These are phyloP conservation scores for Drosophila oshimai DNA, from an alignment of 1,140 invertebrate genomes.

Conservation along the genomic window DNA sequence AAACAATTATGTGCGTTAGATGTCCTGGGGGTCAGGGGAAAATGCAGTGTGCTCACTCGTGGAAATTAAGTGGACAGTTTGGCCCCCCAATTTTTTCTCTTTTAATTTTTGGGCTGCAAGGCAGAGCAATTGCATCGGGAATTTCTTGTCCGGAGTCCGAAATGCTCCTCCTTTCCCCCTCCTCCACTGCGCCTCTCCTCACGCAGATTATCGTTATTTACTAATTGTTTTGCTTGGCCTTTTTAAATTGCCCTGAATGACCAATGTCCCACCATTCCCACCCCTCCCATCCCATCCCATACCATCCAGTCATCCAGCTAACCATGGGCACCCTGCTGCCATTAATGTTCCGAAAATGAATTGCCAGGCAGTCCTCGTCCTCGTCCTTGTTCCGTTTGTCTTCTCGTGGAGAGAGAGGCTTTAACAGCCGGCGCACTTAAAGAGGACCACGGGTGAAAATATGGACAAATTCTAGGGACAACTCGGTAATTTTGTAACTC, in stretches of 20 bases:
- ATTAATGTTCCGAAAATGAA: conserved; percentile 58
- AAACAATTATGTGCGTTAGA: conserved; percentile 79
- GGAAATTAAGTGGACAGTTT: conserved; percentile 75
- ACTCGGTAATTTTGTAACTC: background rate
- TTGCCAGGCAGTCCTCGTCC: conserved; percentile 24
- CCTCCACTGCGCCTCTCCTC: background rate
- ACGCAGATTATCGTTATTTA: conserved; percentile 58
- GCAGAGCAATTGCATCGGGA: conserved; percentile 24
- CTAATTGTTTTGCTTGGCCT: conserved; percentile 53
- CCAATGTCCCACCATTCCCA: conserved; percentile 29
- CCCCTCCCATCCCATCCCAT: too few species aligned
- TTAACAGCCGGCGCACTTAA: background rate
- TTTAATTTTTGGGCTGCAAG: conserved; percentile 8
- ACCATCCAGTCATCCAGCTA: background rate
- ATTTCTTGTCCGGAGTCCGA: conserved; percentile 17
- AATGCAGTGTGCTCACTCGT: conserved; percentile 55
- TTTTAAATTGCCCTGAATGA: conserved; percentile 49
- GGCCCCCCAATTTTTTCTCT: conserved; percentile 14
- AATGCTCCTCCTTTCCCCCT: background rate
- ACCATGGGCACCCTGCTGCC: conserved; percentile 42
- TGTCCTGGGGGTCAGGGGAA: conserved; percentile 6
- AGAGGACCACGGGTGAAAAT: too few species aligned
- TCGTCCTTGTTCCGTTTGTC: conserved; percentile 79
- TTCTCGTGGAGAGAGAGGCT: conserved; percentile 83
- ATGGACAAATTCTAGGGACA: background rate